A percentile compares a stretch with the other conserved stretches of the same genome.
These are phyloP conservation scores for Trichopria drosophilae DNA, from an alignment of 2,888 invertebrate genomes.

Conservation along the genomic window DNA sequence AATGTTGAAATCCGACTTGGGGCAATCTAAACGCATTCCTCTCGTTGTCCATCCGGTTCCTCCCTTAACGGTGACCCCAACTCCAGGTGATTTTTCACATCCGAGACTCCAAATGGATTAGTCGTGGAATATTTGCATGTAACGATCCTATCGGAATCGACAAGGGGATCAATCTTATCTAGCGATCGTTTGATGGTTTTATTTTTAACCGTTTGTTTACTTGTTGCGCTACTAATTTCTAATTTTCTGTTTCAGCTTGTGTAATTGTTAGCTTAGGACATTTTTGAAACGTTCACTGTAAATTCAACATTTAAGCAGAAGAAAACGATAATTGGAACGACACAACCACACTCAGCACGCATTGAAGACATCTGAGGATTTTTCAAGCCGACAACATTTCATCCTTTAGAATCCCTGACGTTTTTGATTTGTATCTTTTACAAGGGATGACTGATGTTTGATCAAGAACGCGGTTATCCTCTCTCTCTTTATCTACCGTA, in stretches of 20 bases:
- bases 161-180: too few species aligned
- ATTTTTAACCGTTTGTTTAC: too few species aligned
- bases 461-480: conserved; percentile 49
- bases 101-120: too few species aligned
- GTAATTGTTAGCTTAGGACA: conserved; percentile 63
- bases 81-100: too few species aligned
- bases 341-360: conserved; percentile 82
- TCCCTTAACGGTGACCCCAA: too few species aligned
- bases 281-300: conserved; percentile 59
- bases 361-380: conserved; percentile 88
- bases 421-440: conserved; percentile 53
- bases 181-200: too few species aligned
- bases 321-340: conserved; percentile 53
- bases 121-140: too few species aligned
- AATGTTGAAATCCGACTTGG: too few species aligned
- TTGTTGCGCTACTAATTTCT: too few species aligned
- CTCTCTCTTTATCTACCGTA: conserved; percentile 25
- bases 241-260: conserved; percentile 66
- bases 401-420: conserved; percentile 44
- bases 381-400: conserved; percentile 52
- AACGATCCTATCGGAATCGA: too few species aligned
- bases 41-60: too few species aligned
- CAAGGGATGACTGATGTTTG: conserved; percentile 52
- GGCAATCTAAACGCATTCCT: too few species aligned
- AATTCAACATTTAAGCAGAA: conserved; percentile 56